Conservation (phyloP, 2,113 vertebrate genomes). For the Malurus elegans region DNA sequence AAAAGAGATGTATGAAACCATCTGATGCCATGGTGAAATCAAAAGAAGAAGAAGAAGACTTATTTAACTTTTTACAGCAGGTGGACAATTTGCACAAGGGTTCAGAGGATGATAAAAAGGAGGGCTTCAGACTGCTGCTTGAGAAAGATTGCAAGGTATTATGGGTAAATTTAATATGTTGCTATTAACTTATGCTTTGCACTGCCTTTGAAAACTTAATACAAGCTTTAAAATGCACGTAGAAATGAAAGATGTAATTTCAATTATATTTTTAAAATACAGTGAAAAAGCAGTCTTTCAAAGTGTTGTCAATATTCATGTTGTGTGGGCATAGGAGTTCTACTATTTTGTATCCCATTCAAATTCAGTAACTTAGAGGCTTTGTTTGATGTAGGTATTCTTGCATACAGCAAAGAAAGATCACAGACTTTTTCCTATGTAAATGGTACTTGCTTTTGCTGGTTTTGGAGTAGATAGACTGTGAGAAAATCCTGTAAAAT, state of each 20-base stretch:
- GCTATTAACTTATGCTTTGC: not conserved
- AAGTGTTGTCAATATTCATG: not conserved
- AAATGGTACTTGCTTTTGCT: not conserved
- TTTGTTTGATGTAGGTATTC: not conserved
- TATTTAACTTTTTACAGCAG: slow-evolving; percentile 76
- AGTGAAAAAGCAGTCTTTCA: not conserved
- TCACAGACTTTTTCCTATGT: not conserved
- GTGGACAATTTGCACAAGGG: slow-evolving; percentile 80
- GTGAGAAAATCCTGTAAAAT: not conserved
- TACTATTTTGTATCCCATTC: not conserved
- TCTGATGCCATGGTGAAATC: not conserved
- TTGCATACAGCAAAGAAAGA: not conserved
- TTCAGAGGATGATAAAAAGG: slow-evolving; percentile 77
- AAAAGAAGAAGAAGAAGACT: slow-evolving; percentile 67
- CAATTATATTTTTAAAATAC: not conserved
- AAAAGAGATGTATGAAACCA: slow-evolving; percentile 14
- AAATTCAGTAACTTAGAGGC: not conserved
- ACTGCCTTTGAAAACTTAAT: not conserved
- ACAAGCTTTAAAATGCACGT: not conserved
- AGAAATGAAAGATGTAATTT: not conserved
- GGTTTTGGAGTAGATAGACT: not conserved
- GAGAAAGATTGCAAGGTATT: slow-evolving; percentile 83
- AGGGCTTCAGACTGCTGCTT: slow-evolving; percentile 79
- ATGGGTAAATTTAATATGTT: not conserved
- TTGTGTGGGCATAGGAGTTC: not conserved